Base-by-base conservation (phyloP, 2,113 vertebrate species). In the Myrmecobius fasciatus region DNA sequence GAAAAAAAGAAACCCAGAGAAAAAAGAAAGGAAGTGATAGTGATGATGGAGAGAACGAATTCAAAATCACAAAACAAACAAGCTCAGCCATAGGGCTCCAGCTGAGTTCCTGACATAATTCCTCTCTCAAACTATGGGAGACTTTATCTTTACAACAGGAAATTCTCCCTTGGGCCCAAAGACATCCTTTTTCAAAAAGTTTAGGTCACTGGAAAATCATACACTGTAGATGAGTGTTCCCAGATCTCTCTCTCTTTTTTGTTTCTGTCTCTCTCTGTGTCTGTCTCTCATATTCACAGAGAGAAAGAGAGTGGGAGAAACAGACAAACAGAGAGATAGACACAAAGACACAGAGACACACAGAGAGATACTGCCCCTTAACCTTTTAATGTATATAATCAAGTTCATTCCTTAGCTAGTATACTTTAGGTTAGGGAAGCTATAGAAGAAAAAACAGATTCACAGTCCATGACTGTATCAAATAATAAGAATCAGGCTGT, bases 361-460 rank as follows among this genome's bases (percentile, higher is more conserved):
- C 53, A 90, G 67, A 47, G 0, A 26, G 24, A 36, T 25, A 92
- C 31, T 83, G 49, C 46, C 67, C 49, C 31, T 26, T 24, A 31
- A 60, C 52, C 89, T 92, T 25, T 53, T 88, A 67, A 25, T 8
- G 52, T 46, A 28, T 11, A 48, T 47, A 24, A 20, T 43, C 14
- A 24, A 92, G 53, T 90, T 52, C 53, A 53, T 49, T 91, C 17
- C 28, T 60, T 49, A 36, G 36, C 31, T 75, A 92, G 47, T 89
- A 91, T 1, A 25, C 36, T 47, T 12, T 88, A 95, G 46, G 89
- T 67, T 89, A 92, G 48, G 51, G 0, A 94, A 88, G 67, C 31
- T 25, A 49, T 22, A 52, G 90, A 89, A 94, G 92, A 25, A 43
- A 43, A 90, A 75, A 36, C 60, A 75, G 60, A 96, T 75, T 51